phyloP scores from a whole-genome alignment of 2,797 vertebrate genomes.

The Rhabdophis nuchalis region DNA sequence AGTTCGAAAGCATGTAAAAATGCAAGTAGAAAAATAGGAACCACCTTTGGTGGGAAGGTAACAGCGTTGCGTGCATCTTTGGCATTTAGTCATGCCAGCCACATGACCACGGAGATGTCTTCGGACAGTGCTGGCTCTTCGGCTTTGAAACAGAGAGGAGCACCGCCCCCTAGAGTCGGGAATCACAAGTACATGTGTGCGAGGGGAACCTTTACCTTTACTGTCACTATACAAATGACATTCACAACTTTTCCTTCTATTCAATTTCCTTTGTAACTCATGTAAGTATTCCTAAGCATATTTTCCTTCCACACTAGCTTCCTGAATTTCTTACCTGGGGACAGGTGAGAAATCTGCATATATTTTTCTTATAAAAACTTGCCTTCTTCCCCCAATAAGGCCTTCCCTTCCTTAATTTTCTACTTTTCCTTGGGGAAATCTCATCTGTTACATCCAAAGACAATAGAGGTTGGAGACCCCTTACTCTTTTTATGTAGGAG shows the following conservation, averaged over 20 bases:
- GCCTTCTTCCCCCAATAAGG: not conserved
- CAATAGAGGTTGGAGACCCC: not conserved
- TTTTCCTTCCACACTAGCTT: not conserved
- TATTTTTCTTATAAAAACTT: not conserved
- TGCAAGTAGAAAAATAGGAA: too few species aligned
- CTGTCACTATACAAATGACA: not conserved
- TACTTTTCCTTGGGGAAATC: not conserved
- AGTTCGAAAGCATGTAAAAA: too few species aligned
- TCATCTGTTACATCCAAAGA: not conserved
- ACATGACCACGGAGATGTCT: too few species aligned
- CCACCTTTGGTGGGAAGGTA: too few species aligned
- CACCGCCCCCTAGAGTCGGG: too few species aligned
- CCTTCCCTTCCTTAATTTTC: not conserved
- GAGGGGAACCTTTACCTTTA: too few species aligned
- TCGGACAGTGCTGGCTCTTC: too few species aligned
- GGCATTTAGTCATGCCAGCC: too few species aligned
- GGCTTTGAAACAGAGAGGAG: too few species aligned
- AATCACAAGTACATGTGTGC: too few species aligned
- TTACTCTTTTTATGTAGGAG: not conserved
- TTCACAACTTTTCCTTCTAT: not conserved
- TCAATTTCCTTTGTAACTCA: not conserved
- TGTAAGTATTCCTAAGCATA: not conserved
- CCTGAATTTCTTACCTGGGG: not conserved
- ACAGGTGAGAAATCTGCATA: not conserved
- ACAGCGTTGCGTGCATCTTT: too few species aligned